phyloP scores from a whole-genome alignment of 2,113 vertebrate genomes.

The Melierax canorus region DNA sequence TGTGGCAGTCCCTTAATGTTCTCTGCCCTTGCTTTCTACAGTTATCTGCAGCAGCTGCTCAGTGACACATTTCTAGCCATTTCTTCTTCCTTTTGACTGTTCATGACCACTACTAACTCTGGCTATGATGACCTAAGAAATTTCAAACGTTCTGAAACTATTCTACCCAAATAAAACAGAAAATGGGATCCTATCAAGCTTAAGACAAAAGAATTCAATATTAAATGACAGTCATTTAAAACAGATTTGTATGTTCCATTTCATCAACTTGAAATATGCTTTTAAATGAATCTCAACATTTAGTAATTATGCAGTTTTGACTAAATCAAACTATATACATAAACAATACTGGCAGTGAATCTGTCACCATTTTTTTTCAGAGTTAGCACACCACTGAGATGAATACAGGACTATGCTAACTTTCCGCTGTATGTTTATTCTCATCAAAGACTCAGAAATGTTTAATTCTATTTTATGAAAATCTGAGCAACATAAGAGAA shows the following conservation, averaged over 20 bases:
- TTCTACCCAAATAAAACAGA: background rate
- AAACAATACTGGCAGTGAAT: background rate
- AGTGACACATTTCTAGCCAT: background rate
- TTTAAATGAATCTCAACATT: background rate
- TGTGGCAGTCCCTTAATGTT: background rate
- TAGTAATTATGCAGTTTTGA: background rate
- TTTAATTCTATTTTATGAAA: background rate
- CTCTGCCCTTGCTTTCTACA: background rate
- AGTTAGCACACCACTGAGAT: background rate
- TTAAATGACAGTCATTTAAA: background rate
- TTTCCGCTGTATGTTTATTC: background rate
- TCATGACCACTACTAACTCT: background rate
- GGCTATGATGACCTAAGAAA: background rate
- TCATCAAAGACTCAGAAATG: background rate
- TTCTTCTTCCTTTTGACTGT: background rate
- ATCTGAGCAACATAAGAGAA: background rate
- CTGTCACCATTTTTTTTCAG: background rate
- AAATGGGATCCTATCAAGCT: background rate
- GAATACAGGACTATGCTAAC: background rate
- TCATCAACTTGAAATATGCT: background rate
- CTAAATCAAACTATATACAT: background rate
- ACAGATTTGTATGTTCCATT: background rate
- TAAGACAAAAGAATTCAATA: background rate
- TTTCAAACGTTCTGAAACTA: background rate
- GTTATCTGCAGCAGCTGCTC: background rate